phyloP scores from a whole-genome alignment of 2,113 vertebrate genomes.

The Stegostoma tigrinum region DNA sequence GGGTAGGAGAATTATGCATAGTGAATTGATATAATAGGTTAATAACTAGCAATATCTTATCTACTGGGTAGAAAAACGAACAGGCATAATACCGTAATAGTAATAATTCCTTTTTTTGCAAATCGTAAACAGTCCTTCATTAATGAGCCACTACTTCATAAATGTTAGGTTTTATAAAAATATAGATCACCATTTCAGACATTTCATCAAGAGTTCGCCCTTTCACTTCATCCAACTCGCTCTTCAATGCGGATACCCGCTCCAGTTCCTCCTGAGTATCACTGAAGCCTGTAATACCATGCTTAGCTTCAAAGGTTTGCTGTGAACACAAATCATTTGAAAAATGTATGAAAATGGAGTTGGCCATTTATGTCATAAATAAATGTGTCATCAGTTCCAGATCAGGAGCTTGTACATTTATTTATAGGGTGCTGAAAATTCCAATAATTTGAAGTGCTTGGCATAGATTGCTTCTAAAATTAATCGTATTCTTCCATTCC shows the following conservation, averaged over 20 bases:
- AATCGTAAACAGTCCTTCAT: no score
- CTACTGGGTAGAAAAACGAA: not conserved
- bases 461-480: not conserved
- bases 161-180: not conserved
- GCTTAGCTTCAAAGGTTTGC: slow-evolving; percentile 82
- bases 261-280: slow-evolving; percentile 89
- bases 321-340: slow-evolving; percentile 49
- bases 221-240: slow-evolving; percentile 89
- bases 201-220: slow-evolving; percentile 84
- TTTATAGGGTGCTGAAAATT: not conserved
- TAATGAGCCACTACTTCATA: not conserved
- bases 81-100: not conserved
- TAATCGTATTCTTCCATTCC: slow-evolving; percentile 12
- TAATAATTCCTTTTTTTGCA: not conserved
- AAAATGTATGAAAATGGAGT: not conserved
- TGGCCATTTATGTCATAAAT: not conserved
- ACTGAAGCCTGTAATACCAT: slow-evolving; percentile 85
- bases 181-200: slow-evolving; percentile 82
- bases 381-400: not conserved
- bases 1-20: not conserved
- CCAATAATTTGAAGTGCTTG: not conserved
- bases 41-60: not conserved
- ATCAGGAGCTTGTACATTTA: slow-evolving; percentile 3
- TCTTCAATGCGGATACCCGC: slow-evolving; percentile 84
- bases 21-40: not conserved